These are phyloP conservation scores for Lepidonotus clava DNA, from an alignment of 2,888 invertebrate genomes.

Conservation along the genomic window DNA sequence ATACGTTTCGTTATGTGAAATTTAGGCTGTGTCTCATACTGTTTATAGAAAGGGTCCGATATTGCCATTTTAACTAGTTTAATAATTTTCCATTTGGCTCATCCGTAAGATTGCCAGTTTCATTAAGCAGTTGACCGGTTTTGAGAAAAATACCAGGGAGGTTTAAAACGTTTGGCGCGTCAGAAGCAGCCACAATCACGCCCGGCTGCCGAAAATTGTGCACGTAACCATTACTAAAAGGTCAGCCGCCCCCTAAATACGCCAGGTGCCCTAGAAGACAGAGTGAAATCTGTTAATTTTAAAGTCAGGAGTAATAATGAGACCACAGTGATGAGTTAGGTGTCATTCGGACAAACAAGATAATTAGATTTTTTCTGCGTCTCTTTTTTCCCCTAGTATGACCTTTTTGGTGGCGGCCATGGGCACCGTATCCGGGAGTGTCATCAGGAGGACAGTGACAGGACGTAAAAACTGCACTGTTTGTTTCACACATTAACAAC, in stretches of 20 bases:
- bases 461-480: background rate
- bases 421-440: background rate
- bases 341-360: conserved; percentile 35
- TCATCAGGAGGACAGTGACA: background rate
- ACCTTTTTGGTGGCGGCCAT: background rate
- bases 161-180: no score
- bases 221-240: no score
- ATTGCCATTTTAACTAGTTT: no score
- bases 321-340: background rate
- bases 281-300: background rate
- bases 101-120: no score
- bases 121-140: no score
- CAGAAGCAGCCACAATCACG: no score
- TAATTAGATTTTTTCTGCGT: conserved; percentile 24
- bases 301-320: conserved; percentile 22
- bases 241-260: background rate
- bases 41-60: no score
- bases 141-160: no score
- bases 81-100: no score
- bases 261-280: background rate
- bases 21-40: no score
- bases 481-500: background rate
- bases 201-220: background rate
- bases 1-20: no score
- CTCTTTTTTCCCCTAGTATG: background rate